These are phyloP conservation scores for Gymnosoma rotundatum DNA, from an alignment of 2,888 invertebrate species.

Conservation along the genomic window DNA sequence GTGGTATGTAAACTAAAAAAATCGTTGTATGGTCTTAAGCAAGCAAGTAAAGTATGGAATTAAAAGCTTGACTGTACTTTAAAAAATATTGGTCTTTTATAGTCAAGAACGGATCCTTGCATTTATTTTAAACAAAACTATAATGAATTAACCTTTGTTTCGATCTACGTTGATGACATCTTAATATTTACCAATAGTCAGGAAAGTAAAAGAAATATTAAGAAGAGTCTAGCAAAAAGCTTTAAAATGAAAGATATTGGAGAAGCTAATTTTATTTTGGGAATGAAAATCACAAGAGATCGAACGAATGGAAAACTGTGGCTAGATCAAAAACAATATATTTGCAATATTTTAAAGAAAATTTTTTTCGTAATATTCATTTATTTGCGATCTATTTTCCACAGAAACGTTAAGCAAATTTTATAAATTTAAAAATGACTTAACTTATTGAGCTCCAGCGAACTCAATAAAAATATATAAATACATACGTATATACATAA, in stretches of 20 bases:
- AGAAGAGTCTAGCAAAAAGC: background rate
- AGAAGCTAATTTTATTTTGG: slow-evolving; percentile 27
- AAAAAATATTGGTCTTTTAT: slow-evolving; percentile 18
- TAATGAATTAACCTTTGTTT: slow-evolving; percentile 23
- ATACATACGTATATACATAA: too few species aligned
- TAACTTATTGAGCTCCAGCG: too few species aligned
- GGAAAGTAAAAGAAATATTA: slow-evolving; percentile 1
- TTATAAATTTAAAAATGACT: too few species aligned
- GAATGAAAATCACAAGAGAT: slow-evolving; percentile 40
- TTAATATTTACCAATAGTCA: background rate
- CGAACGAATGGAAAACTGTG: slow-evolving; percentile 1
- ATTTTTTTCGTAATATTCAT: too few species aligned
- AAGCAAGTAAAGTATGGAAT: slow-evolving; percentile 66
- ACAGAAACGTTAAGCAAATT: too few species aligned
- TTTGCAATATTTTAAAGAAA: slow-evolving; percentile 28
- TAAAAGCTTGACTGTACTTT: slow-evolving; percentile 43
- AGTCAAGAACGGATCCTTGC: slow-evolving; percentile 43
- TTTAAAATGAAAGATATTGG: slow-evolving; percentile 61
- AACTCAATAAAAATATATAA: too few species aligned
- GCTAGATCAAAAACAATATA: slow-evolving; percentile 39
- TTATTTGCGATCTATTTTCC: too few species aligned
- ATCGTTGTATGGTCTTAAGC: slow-evolving; percentile 67
- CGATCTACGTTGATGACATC: slow-evolving; percentile 51
- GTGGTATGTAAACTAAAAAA: slow-evolving; percentile 58
- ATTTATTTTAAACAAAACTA: slow-evolving; percentile 17